Evolutionary conservation across 2,113 vertebrate species (phyloP).

Genomic region (Procavia capensis): DNA sequence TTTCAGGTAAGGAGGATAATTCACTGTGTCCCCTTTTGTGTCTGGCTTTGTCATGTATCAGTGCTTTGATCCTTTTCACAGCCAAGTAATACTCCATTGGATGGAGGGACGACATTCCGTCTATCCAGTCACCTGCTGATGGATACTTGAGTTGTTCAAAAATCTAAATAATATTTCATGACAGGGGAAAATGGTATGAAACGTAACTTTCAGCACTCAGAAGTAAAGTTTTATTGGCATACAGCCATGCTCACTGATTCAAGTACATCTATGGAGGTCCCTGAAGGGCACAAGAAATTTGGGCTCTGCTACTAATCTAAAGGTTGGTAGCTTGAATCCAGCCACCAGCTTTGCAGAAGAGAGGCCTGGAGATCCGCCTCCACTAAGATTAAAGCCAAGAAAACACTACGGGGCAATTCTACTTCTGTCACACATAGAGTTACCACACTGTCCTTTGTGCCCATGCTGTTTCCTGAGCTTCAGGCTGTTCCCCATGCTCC

Average conservation of each 20-base stretch:
- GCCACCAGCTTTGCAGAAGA: too few species aligned
- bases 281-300: background rate
- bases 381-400: too few species aligned
- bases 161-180: background rate
- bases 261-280: too few species aligned
- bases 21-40: too few species aligned
- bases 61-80: background rate
- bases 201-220: background rate
- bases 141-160: background rate
- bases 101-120: background rate
- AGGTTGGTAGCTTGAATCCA: background rate
- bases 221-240: background rate
- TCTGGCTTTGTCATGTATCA: background rate
- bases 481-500: background rate
- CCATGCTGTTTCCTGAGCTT: background rate
- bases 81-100: background rate
- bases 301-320: background rate
- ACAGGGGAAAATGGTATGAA: background rate
- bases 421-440: background rate
- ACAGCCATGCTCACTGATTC: background rate
- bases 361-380: too few species aligned
- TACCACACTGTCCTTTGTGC: background rate
- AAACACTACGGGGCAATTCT: background rate
- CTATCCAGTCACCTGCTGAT: background rate
- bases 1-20: too few species aligned